Conservation (phyloP, 2,113 vertebrate genomes). For the Rhea pennata region DNA sequence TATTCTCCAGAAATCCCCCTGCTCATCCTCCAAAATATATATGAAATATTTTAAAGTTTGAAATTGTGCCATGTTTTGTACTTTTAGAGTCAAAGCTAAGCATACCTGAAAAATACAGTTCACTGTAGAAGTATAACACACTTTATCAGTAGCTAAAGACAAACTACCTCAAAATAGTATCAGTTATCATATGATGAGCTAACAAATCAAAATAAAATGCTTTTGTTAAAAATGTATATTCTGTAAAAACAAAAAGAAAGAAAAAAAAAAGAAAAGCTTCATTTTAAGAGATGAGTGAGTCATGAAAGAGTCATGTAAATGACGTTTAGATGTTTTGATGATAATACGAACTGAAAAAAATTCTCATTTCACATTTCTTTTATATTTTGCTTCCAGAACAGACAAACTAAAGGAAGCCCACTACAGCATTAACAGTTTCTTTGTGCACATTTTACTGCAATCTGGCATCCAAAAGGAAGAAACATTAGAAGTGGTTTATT, state of each 20-base stretch:
- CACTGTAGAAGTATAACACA: neutral
- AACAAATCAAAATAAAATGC: neutral
- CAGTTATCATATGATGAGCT: neutral
- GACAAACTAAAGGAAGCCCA: conserved; percentile 46
- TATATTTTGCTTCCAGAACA: conserved; percentile 2
- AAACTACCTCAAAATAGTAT: neutral
- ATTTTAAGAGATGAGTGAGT: conserved; percentile 38
- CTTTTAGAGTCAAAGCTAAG: neutral
- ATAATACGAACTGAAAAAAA: conserved; percentile 29
- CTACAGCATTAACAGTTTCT: conserved; percentile 58
- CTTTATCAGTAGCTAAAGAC: neutral
- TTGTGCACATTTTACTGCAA: conserved; percentile 74
- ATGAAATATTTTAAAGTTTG: neutral
- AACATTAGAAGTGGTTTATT: conserved; percentile 79
- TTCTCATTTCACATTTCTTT: conserved; percentile 25
- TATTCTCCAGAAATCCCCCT: neutral
- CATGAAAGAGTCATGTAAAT: conserved; percentile 21
- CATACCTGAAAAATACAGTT: neutral
- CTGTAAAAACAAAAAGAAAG: neutral
- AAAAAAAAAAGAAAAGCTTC: neutral
- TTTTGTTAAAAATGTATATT: neutral
- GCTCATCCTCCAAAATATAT: neutral
- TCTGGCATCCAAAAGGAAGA: conserved; percentile 78
- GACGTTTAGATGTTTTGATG: conserved; percentile 29
- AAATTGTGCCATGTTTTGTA: neutral